Percentiles rank a stretch among this genome's conserved stretches.
Evolutionary conservation across 30 jellyfish, hydroid and myxozoan species (phyloP).

Genomic region (Hydractinia echinata): DNA sequence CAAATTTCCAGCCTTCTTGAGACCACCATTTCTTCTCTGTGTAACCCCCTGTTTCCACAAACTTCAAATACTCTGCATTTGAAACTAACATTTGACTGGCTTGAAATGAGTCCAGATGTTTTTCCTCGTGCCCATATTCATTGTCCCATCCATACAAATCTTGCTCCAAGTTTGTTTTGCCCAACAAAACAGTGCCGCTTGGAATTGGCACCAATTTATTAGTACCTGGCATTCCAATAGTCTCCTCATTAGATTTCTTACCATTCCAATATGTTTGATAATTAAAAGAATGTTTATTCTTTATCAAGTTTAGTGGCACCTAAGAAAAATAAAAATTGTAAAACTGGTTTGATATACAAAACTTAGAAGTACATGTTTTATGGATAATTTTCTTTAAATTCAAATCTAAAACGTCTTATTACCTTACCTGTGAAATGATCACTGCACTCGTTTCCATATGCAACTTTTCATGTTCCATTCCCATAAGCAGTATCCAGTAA

Average conservation of each 20-base stretch:
- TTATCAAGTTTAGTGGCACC: conserved; percentile 27
- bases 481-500: conserved; percentile 29
- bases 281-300: conserved; percentile 18
- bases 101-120: conserved; percentile 8
- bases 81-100: conserved; percentile 43
- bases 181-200: conserved; percentile 26
- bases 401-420: too few relatives aligned
- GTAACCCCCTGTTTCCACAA: conserved; percentile 38
- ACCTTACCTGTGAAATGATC: conserved; percentile 21
- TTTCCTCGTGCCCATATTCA: conserved; percentile 26
- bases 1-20: conserved; percentile 26
- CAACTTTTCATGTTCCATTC: conserved; percentile 31
- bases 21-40: conserved; percentile 34
- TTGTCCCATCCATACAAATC: conserved; percentile 40
- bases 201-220: conserved; percentile 23
- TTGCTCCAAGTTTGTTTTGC: conserved; percentile 16
- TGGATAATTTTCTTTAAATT: too few relatives aligned
- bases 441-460: conserved; percentile 41
- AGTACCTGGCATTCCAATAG: background rate
- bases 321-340: background rate
- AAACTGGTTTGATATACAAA: too few relatives aligned
- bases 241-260: background rate
- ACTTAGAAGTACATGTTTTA: too few relatives aligned
- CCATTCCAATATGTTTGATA: conserved; percentile 5
- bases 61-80: conserved; percentile 35